Evolutionary conservation across 1,140 invertebrate genomes (phyloP), one percentile per base, ranked within the genome.

Genomic region (Zophobas morio): DNA sequence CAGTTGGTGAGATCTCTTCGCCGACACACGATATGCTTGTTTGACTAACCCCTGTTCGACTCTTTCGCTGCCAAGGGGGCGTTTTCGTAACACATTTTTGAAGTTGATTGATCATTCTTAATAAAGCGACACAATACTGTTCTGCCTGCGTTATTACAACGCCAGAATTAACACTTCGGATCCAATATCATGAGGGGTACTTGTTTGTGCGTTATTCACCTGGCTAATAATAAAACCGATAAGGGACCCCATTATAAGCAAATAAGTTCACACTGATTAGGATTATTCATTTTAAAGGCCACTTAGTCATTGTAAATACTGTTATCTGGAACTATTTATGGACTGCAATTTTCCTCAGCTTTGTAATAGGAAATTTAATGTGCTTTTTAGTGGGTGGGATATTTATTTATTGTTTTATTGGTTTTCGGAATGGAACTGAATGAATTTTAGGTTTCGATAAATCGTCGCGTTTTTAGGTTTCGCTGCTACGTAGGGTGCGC

Each of bases 91-190:
- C 74, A 72, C 42, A 71, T 51, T 70, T 78, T 42, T 80, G 76
- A 80, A 75, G 76, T 78, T 80, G 78, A 80, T 80, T 77, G 78
- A 80, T 80, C 72, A 74, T 77, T 80, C 53, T 56, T 74, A 73
- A 73, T 73, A 73, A 73, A n/a, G 49, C 6, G 49, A 39, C 66
- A 56, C 66, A 46, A 70, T 47, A 72, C 33, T 51, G 3, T n/a
- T 42, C 32, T 33, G 1, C 4, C 46, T 33, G 70, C 42, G 40
- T 47, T 71, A 51, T 47, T 49, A 34, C n/a, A 70, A 20, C 47
- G 6, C 5, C 42, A 35, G 49, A 51, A 49, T 49, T 71, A 49
- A 71, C 57, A 39, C 57, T 63, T 71, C 33, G 39, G 40, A 39
- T 46, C 37, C 32, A 72, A 53, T 72, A 53, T 54, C 47, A 35